Evolutionary conservation across 2,888 invertebrate species (phyloP), one percentile per base, ranked within the genome.

Genomic region (Aromia moschata): DNA sequence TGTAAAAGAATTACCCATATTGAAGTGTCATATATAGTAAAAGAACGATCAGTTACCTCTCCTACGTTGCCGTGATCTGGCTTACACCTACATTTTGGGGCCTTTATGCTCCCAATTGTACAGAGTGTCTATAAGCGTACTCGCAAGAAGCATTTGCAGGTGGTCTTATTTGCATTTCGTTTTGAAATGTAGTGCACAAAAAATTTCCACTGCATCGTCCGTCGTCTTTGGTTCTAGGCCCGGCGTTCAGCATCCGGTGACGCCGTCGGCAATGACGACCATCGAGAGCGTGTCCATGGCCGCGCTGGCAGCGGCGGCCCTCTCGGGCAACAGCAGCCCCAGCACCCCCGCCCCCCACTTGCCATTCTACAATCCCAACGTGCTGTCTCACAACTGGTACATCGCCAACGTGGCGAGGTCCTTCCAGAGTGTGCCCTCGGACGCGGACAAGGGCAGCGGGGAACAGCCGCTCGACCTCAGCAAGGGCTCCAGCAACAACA

Each of bases 391-490:
- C 33, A 74, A 75, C 59, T 80, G 80, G 80, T 80, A 81, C 72
- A 69, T 80, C 43, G 84, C 77, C 81, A 77, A 77, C 61, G 84
- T 85, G 58, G 83, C 85, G 53, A 81, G 86, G 59, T 81, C 83
- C 67, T 82, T 84, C 65, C 80, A 79, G 75, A 58, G 59, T 67
- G 79, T 81, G 64, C 67, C 70, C 59, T 31, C 52, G 4, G 70
- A 64, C 16, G 70, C 60, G 41, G 71, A 71, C 45, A 70, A 69
- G 59, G 61, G 49, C 54, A 67, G 61, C 45, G 83, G 86, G 65
- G 92, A 92, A 77, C 92, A 92, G 81, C 93, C 93, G 14, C 85
- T 94, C 74, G 93, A 94, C 84, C 88, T 94, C 77, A 93, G 93
- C 84, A 93, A 86, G 87, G 84, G 90, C 84, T 87, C 69, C 40